Conservation (phyloP, 1,140 invertebrate genomes). For the Dinoponera quadriceps region DNA sequence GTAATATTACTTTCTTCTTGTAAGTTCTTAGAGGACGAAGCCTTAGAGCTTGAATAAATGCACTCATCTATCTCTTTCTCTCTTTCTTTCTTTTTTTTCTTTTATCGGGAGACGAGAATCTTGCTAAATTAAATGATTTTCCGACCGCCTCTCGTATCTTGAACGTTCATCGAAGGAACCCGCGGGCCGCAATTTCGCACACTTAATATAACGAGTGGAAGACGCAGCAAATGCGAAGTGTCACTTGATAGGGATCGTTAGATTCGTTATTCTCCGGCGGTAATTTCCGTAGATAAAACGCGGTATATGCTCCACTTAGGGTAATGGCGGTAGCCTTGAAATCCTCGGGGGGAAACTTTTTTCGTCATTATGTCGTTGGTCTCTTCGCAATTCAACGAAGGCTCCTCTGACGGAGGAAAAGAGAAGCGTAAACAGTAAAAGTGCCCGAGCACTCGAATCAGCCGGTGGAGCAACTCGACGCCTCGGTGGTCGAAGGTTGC, state of each 20-base stretch:
- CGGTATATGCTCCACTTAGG: conserved; percentile 43
- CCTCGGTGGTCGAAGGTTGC: neutral
- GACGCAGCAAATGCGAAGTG: conserved; percentile 31
- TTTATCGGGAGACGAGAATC: neutral
- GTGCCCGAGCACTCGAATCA: conserved; percentile 10
- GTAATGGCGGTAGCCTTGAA: conserved; percentile 62
- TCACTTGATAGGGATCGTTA: conserved; percentile 37
- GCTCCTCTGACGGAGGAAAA: neutral
- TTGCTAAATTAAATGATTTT: conserved; percentile 30
- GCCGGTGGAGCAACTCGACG: conserved; percentile 16
- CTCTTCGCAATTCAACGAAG: conserved; percentile 3
- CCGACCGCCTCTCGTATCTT: neutral
- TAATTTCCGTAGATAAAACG: conserved; percentile 36
- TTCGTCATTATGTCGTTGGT: conserved; percentile 21
- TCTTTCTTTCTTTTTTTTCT: neutral
- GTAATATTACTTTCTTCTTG: too few relatives aligned
- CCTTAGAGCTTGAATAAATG: too few relatives aligned
- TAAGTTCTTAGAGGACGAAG: too few relatives aligned
- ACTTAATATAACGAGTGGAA: conserved; percentile 31
- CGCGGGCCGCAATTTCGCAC: conserved; percentile 3
- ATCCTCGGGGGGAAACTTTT: conserved; percentile 53
- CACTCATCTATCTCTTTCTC: too few relatives aligned
- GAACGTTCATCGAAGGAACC: conserved; percentile 1
- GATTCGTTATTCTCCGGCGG: conserved; percentile 44
- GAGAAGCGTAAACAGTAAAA: neutral